phyloP scores from a whole-genome alignment of 2,797 vertebrate genomes.

The Enteromius thamalakanensis region DNA sequence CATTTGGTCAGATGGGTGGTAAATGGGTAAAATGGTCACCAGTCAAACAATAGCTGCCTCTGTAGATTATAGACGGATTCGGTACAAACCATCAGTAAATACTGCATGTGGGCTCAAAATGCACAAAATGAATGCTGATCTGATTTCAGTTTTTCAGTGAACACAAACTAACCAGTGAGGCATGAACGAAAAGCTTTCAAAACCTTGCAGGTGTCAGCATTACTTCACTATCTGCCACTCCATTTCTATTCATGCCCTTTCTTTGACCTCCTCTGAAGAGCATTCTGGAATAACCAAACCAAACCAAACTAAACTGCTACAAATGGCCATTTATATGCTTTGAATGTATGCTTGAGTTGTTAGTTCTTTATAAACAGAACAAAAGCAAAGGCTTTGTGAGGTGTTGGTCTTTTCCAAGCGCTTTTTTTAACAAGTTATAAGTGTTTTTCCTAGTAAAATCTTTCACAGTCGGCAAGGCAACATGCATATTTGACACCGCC shows the following conservation, averaged over 20 bases:
- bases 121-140: background rate
- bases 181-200: slow-evolving; percentile 33
- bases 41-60: slow-evolving; percentile 77
- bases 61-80: slow-evolving; percentile 67
- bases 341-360: slow-evolving; percentile 37
- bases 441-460: slow-evolving; percentile 32
- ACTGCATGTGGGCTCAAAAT: slow-evolving; percentile 42
- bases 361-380: background rate
- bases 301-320: slow-evolving; percentile 75
- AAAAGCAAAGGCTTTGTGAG: slow-evolving; percentile 13
- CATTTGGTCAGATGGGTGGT: slow-evolving; percentile 60
- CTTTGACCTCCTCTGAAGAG: slow-evolving; percentile 51
- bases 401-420: background rate
- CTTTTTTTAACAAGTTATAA: background rate
- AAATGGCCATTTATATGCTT: slow-evolving; percentile 69
- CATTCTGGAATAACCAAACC: slow-evolving; percentile 57
- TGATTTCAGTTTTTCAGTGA: background rate
- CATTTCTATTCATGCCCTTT: slow-evolving; percentile 42
- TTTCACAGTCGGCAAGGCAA: slow-evolving; percentile 69
- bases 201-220: slow-evolving; percentile 41
- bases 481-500: slow-evolving; percentile 79
- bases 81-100: slow-evolving; percentile 55
- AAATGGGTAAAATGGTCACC: slow-evolving; percentile 67
- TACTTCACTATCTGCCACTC: slow-evolving; percentile 21
- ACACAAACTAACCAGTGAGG: background rate